Base-by-base conservation (phyloP, 2,888 invertebrate genomes). In the Autographa gamma region DNA sequence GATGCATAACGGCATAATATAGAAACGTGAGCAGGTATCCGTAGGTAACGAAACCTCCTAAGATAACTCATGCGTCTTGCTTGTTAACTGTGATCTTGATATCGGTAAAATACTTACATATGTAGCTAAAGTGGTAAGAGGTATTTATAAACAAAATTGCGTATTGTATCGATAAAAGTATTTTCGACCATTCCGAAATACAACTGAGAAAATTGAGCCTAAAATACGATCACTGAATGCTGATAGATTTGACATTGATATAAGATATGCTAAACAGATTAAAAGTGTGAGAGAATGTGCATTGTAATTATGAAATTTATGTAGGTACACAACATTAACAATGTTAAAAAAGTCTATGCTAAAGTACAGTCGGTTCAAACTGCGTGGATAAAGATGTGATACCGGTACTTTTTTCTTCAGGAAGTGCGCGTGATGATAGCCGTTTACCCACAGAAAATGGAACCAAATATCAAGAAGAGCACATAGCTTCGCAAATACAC, bases 51-150 rank as follows among this genome's bases (percentile, higher is more conserved):
- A 63, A 60, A 43, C 64, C 67, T 38, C 65, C 1, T 72, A 41
- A 69, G 69, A 65, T 63, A 71, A 67, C 54, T 73, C 56, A 64
- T 52, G 56, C 56, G 63, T 64, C 75, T 38, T 75, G 74, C 63
- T 69, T 61, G 76, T 67, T 66, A 73, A 71, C 68, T 74, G 84
- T 87, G 86, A 88, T 86, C 83, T 83, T 58, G 63, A 79, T 85
- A 85, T 88, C 86, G 89, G 90, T 82, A 82, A 38, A 38, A 83
- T 74, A 74, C 80, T 77, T 63, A 69, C 66, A 48, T 56, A 60
- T 60, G 66, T 63, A 59, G 32, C 59, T 25, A 60, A 7, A 5
- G 7, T n/a, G 7, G 14, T 14, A 16, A 43, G 14, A 43, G 14
- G 43, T n/a, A 1, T 48, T 48, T 6, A n/a, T 48, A n/a, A n/a